Base-by-base conservation (phyloP, 35 echinoderm and acorn worm species). In the Eucidaris tribuloides region DNA sequence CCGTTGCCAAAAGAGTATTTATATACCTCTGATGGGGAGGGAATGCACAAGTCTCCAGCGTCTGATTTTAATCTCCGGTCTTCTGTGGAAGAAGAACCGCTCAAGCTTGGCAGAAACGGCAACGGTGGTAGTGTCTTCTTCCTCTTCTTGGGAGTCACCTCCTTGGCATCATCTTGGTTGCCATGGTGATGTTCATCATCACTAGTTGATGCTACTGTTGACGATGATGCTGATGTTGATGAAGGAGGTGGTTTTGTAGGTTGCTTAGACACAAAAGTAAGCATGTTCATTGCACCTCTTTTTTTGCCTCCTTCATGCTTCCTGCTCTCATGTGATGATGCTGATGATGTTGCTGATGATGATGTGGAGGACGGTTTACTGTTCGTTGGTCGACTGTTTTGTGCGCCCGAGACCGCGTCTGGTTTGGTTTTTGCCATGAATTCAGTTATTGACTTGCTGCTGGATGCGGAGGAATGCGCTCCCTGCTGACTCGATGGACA, bases 1-100 rank as follows among this genome's bases (percentile, higher is more conserved):
- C n/a, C n/a, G 9, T 54, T 9, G n/a, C 9, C n/a, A 11, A 11
- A 11, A 9, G 9, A 42, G 14, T 37, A 23, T 62, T 2, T 7
- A 65, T 62, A 39, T 68, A 89, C 87, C 79, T 89, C 83, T 42
- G 90, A 92, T 62, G 90, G 90, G 20, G 90, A 87, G 0, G 90
- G 90, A 20, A 92, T n/a, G 49, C 56, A 65, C 30, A 81, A 82
- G 44, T 83, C 61, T 19, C 71, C 77, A 38, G 62, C 43, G n/a
- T n/a, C 15, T 24, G 38, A 32, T 46, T 45, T 33, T 38, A 13
- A 15, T 32, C 32, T 34, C 56, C 62, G 46, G 45, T 33, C n/a
- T 36, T 31, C 41, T 40, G 41, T 2, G 36, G 7, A 49, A n/a
- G 28, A 42, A 13, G 0, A 57, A 33, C 11, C 52, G 28, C 49